Evolutionary conservation across 2,113 vertebrate species (phyloP).

Genomic region (Felis catus): F.catus_Fca126_mat1.0 CM031419.1:174526501-174527000

Average conservation of each 20-base stretch:
- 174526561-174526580: neutral
- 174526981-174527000: neutral
- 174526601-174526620: neutral
- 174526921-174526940: neutral
- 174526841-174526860: neutral
- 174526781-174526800: neutral
- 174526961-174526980: neutral
- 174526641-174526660: neutral
- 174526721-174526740: neutral
- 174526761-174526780: neutral
- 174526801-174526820: neutral
- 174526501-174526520: neutral
- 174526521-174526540: neutral
- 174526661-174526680: neutral
- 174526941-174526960: fast-evolving
- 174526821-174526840: neutral
- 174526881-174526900: neutral
- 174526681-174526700: neutral
- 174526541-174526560: neutral
- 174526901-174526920: fast-evolving
- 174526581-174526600: neutral
- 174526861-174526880: neutral
- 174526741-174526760: neutral
- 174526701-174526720: neutral
- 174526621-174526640: neutral